Conservation (phyloP, 1,140 invertebrate genomes). For the Microplitis mediator region DNA sequence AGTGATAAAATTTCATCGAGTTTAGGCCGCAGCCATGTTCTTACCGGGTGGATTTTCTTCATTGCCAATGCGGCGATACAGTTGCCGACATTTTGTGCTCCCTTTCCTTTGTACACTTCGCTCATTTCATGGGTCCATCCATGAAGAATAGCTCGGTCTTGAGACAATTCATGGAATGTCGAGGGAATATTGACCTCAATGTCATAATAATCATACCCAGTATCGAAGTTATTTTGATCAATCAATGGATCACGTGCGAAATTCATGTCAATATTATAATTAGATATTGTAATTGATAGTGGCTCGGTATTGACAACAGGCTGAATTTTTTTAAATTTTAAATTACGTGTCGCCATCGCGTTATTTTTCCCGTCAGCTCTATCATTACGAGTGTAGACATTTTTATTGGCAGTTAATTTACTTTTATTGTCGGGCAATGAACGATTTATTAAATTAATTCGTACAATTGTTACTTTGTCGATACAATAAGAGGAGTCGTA, state of each 20-base stretch:
- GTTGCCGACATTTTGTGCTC: slow-evolving; percentile 46
- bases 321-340: slow-evolving; percentile 28
- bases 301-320: slow-evolving; percentile 39
- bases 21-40: slow-evolving; percentile 46
- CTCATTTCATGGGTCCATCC: slow-evolving; percentile 48
- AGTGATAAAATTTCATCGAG: slow-evolving; percentile 48
- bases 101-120: slow-evolving; percentile 48
- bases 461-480: slow-evolving; percentile 40
- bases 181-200: slow-evolving; percentile 48
- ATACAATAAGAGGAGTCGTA: slow-evolving; percentile 47
- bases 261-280: slow-evolving; percentile 42
- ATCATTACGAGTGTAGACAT: slow-evolving; percentile 27
- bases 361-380: slow-evolving; percentile 29
- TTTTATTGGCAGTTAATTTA: slow-evolving; percentile 28
- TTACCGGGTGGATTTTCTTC: slow-evolving; percentile 45
- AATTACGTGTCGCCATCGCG: slow-evolving; percentile 12
- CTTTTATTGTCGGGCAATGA: neutral
- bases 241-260: slow-evolving; percentile 41
- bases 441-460: slow-evolving; percentile 28
- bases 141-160: slow-evolving; percentile 42
- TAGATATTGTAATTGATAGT: slow-evolving; percentile 47
- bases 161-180: slow-evolving; percentile 41
- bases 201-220: slow-evolving; percentile 46
- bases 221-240: slow-evolving; percentile 39
- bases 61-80: slow-evolving; percentile 47